Percentiles rank a stretch among this genome's conserved stretches.
These are phyloP conservation scores for Gasterosteus nipponicus DNA, from an alignment of 2,113 vertebrate genomes.

Conservation along the genomic window DNA sequence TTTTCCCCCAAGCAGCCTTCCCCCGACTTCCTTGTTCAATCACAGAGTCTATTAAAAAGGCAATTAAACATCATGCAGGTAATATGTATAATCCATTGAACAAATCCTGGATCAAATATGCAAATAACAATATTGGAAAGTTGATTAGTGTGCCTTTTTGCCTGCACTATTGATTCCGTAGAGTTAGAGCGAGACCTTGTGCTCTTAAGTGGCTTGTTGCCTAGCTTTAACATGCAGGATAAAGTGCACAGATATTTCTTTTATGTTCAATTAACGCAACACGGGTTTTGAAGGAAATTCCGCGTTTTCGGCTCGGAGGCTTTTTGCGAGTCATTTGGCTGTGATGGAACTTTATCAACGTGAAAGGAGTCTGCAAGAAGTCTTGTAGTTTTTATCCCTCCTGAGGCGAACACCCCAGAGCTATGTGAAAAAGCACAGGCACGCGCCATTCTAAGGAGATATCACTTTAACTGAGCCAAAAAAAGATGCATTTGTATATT, in stretches of 20 bases:
- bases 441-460: slow-evolving; percentile 29
- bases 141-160: slow-evolving; percentile 76
- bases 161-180: slow-evolving; percentile 69
- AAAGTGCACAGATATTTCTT: slow-evolving; percentile 23
- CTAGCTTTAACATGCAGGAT: slow-evolving; percentile 16
- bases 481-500: slow-evolving; percentile 7
- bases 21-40: slow-evolving; percentile 70
- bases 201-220: slow-evolving; percentile 41
- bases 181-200: slow-evolving; percentile 52
- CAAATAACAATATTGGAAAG: slow-evolving; percentile 76
- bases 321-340: slow-evolving; percentile 42
- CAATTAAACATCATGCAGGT: slow-evolving; percentile 81
- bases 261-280: slow-evolving; percentile 29
- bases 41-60: slow-evolving; percentile 80
- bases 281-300: slow-evolving; percentile 14
- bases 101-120: slow-evolving; percentile 80
- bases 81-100: slow-evolving; percentile 82
- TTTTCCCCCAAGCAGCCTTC: slow-evolving; percentile 35
- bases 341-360: slow-evolving; percentile 34
- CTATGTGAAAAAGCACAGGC: slow-evolving; percentile 20
- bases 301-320: slow-evolving; percentile 16
- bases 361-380: slow-evolving; percentile 28
- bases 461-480: slow-evolving; percentile 4
- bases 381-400: slow-evolving; percentile 53
- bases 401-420: slow-evolving; percentile 51